Conservation (phyloP, 2,113 vertebrate species). For the Paedocypris sp. region DNA sequence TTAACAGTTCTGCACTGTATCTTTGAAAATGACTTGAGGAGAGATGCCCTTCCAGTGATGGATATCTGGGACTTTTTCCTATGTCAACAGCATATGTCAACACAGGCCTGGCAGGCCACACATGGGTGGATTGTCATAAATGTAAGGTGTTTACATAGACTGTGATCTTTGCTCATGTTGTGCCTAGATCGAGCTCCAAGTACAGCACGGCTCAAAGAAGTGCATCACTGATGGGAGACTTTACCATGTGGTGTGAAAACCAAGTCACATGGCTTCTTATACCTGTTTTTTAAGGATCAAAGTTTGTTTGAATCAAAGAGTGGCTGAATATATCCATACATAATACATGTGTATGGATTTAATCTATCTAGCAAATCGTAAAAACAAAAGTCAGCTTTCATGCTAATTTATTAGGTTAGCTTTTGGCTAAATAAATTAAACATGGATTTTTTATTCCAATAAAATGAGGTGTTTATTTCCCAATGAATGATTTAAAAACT, state of each 20-base stretch:
- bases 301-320: no score
- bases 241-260: not conserved
- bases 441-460: no score
- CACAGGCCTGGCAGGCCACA: constrained; percentile 13
- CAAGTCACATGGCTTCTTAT: no score
- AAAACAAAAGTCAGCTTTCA: no score
- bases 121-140: constrained; percentile 20
- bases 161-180: constrained; percentile 29
- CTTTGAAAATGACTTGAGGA: not conserved
- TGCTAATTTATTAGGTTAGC: no score
- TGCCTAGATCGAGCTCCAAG: constrained; percentile 1
- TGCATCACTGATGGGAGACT: not conserved
- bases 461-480: no score
- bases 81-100: constrained; percentile 32
- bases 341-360: no score
- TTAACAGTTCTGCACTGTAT: not conserved
- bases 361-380: no score
- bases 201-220: not conserved
- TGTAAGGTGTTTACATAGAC: constrained; percentile 20
- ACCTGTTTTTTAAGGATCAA: no score
- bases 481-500: no score
- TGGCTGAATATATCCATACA: no score
- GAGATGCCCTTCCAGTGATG: constrained; percentile 5
- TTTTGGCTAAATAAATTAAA: no score
- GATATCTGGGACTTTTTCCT: constrained; percentile 30